Evolutionary conservation across 2,797 vertebrate species (phyloP).

Genomic region (Urophycis tenuis): DNA sequence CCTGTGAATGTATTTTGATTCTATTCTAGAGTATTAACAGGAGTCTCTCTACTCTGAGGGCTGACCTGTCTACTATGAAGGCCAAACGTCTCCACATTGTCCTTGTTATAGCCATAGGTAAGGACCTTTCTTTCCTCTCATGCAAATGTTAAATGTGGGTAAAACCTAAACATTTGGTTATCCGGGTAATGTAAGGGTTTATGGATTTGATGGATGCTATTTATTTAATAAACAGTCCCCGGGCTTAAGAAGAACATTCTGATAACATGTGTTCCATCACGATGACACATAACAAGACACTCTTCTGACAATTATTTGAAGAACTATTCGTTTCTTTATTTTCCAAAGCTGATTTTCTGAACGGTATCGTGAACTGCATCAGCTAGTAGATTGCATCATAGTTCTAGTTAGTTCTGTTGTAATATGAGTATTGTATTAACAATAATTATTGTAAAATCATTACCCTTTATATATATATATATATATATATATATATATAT

Average conservation of each 20-base stretch:
- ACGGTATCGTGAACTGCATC: too few relatives aligned
- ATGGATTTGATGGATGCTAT: neutral
- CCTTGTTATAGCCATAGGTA: constrained; percentile 46
- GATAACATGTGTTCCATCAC: too few relatives aligned
- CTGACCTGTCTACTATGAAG: constrained; percentile 32
- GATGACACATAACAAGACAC: too few relatives aligned
- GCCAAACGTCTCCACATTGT: constrained; percentile 21
- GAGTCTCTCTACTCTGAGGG: constrained; percentile 20
- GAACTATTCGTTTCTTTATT: too few relatives aligned
- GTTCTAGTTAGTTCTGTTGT: neutral
- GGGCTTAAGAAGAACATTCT: too few relatives aligned
- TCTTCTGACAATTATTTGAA: too few relatives aligned
- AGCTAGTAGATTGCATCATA: neutral
- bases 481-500: neutral
- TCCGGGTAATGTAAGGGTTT: neutral
- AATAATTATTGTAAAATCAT: neutral
- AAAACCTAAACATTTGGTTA: too few relatives aligned
- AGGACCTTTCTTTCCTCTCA: constrained; percentile 25
- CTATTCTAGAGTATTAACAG: constrained; percentile 32
- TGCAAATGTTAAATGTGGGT: neutral
- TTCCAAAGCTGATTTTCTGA: too few relatives aligned
- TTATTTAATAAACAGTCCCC: too few relatives aligned
- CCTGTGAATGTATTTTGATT: neutral
- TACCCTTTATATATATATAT: neutral
- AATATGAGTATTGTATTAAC: neutral